phyloP scores from a whole-genome alignment of 1,140 invertebrate species.

The Eupristina koningsbergeri region DNA sequence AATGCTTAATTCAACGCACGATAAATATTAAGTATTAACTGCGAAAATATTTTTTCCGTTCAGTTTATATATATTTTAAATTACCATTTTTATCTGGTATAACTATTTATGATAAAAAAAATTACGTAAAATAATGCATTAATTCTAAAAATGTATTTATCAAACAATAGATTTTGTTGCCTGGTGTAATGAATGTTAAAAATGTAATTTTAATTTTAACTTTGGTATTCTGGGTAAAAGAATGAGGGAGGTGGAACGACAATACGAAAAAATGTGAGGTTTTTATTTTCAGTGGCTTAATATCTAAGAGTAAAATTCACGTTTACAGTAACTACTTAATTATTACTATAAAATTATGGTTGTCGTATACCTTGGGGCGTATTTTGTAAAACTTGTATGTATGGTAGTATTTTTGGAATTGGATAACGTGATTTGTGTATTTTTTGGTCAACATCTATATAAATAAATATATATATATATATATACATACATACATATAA shows the following conservation, averaged over 20 bases:
- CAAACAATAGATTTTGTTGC: too few species aligned
- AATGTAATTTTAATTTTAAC: slow-evolving; percentile 9
- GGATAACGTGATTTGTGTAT: slow-evolving; percentile 11
- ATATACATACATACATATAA: slow-evolving; percentile 12
- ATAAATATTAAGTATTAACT: slow-evolving; percentile 34
- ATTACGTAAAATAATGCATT: slow-evolving; percentile 22
- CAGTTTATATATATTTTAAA: slow-evolving; percentile 13
- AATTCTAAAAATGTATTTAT: slow-evolving; percentile 46
- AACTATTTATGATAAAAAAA: slow-evolving; percentile 38
- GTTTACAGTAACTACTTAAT: slow-evolving; percentile 46
- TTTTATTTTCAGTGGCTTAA: slow-evolving; percentile 44
- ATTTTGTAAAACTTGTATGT: slow-evolving; percentile 19
- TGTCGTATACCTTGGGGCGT: slow-evolving; percentile 26
- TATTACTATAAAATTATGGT: slow-evolving; percentile 39
- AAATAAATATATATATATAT: not conserved
- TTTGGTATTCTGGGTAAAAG: slow-evolving; percentile 43
- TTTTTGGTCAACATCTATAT: slow-evolving; percentile 31
- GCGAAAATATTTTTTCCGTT: slow-evolving; percentile 19
- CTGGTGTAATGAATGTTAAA: not conserved
- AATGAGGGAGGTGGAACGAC: slow-evolving; percentile 44
- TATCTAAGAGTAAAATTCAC: slow-evolving; percentile 43
- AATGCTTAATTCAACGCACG: slow-evolving; percentile 21
- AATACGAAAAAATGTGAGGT: slow-evolving; percentile 35
- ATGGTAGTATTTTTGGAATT: not conserved
- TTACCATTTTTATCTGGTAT: slow-evolving; percentile 1